Evolutionary conservation across 2,888 invertebrate genomes (phyloP).

Genomic region (Trachelus iudaicus): DNA sequence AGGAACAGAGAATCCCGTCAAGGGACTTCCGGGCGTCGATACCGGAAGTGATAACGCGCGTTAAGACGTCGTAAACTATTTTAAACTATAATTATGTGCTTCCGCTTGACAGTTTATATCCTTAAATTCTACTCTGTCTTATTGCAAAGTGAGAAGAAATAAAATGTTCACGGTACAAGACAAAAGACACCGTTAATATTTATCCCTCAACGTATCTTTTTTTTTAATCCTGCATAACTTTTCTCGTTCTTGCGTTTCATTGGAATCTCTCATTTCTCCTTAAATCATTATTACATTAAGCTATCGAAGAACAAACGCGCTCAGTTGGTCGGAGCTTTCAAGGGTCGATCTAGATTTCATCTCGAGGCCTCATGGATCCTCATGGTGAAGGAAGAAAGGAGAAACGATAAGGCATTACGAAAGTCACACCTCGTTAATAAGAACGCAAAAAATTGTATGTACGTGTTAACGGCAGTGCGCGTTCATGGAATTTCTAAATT

Average conservation of each 20-base stretch:
- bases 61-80: not conserved
- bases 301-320: not conserved
- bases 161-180: not conserved
- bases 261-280: not conserved
- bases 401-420: not conserved
- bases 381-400: not conserved
- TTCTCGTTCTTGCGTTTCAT: not conserved
- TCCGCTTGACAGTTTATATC: not conserved
- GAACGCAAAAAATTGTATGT: not conserved
- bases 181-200: not conserved
- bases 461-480: slow-evolving; percentile 58
- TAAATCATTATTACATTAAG: not conserved
- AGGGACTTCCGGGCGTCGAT: not conserved
- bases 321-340: not conserved
- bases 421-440: not conserved
- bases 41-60: not conserved
- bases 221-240: not conserved
- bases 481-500: slow-evolving; percentile 52
- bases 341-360: not conserved
- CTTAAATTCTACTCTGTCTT: not conserved
- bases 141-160: not conserved
- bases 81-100: not conserved
- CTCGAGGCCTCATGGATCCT: not conserved
- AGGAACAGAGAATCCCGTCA: not conserved
- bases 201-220: not conserved